Base-by-base conservation (phyloP, 2,113 vertebrate genomes). In the Chaetodon trifascialis region DNA sequence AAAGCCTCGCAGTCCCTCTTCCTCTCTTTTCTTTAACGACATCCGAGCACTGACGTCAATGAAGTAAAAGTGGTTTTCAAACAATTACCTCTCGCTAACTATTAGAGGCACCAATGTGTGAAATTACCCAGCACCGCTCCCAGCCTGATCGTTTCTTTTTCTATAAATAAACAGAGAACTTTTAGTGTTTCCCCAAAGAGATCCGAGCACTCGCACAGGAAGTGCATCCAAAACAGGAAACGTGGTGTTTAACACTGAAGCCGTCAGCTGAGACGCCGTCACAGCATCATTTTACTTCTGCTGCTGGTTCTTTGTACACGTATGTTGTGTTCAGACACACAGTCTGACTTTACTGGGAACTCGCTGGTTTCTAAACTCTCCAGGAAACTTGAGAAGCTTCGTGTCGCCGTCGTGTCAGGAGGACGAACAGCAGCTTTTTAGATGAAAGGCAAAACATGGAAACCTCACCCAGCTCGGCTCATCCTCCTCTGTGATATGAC, bases 31-130 rank as follows among this genome's bases (percentile, higher is more conserved):
- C 67, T 65, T 62, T 40, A 75, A 79, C 69, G 42, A 65, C 72
- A 46, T 74, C 51, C 5, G 11, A 23, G 40, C 5, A 11, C 76
- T 84, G 86, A 91, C 82, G 63, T 87, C 76, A 80, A 38, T 82
- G 64, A 71, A 81, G 84, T 76, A 42, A 12, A 82, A 88, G 77
- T 58, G 82, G 63, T 82, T 87, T 77, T 73, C 59, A 68, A 85
- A 85, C 80, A 73, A 88, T 88, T 86, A 90, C 59, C 86, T 63
- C 86, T 80, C 73, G 11, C 59, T 74, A 71, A 79, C 88, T 66
- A 83, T 89, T 79, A 76, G 70, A 81, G 66, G 82, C 84, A 88
- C 36, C 88, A 79, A 73, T 52, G 90, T 88, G 90, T 91, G 90
- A 91, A 91, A 91, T 91, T 83, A 85, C 72, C 51, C 72, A 17